Base-by-base conservation (phyloP, 2,888 invertebrate genomes). In the Drosophila birchii region DNA sequence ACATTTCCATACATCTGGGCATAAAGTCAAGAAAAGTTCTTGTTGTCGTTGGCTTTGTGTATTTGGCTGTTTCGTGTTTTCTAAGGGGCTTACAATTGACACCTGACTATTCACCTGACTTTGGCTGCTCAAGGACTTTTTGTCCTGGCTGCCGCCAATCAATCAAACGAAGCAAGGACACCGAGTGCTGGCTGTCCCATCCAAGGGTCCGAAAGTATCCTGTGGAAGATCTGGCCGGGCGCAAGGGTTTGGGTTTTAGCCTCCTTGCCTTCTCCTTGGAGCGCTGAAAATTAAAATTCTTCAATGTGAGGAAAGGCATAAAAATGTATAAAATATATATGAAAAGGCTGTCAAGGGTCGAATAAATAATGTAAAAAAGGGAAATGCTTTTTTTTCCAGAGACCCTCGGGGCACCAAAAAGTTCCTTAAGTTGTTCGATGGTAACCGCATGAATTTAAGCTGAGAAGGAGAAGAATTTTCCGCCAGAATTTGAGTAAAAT, bases 311-410 rank as follows among this genome's bases (percentile, higher is more conserved):
- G 51, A 59, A 67, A 64, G 44, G 69, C 58, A 59, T 41, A 61
- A 71, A 70, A 49, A 55, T 60, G 64, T 61, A 72, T 72, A 38
- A 56, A 72, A 54, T 73, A 63, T 68, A 68, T 75, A 64, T 76
- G 77, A 76, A 73, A 72, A 66, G 76, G 56, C 72, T 71, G 60
- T 62, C 69, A 64, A 77, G 79, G 66, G 67, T 70, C 73, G 59
- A 75, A 79, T 78, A 69, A 79, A 79, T 77, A 79, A 79, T 77
- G 70, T 61, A 73, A 69, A 68, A 68, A 75, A 61, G 75, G 75
- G 39, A 61, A 68, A 58, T 56, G 45, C 18, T 75, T 47, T 49
- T 53, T 45, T 61, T 64, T 20, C 5, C 36, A 8, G n/a, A 8
- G 38, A 23, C 49, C 70, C 54, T 41, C 14, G 61, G 62, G 66